These are phyloP conservation scores for Protaetia brevitarsis DNA, from an alignment of 1,140 invertebrate genomes.

Conservation along the genomic window DNA sequence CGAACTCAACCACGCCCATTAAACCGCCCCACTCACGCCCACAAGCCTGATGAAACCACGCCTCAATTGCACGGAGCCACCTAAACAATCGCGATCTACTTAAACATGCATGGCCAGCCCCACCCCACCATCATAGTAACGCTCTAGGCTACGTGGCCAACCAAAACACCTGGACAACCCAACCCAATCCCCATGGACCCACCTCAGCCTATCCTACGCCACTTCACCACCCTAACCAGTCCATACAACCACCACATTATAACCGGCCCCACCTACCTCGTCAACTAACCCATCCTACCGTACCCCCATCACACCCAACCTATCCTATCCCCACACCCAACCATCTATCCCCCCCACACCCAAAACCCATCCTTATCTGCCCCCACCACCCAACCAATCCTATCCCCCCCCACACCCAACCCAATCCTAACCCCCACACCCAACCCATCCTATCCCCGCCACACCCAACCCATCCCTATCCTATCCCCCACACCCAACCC, in stretches of 20 bases:
- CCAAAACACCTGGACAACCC: not conserved
- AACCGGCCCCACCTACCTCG: not conserved
- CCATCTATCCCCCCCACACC: not conserved
- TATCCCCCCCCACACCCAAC: not conserved
- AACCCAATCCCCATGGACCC: not conserved
- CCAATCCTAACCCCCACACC: not conserved
- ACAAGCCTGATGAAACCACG: no score
- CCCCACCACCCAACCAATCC: not conserved
- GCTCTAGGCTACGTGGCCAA: no score
- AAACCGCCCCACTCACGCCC: no score
- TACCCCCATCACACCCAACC: not conserved
- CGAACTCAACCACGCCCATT: no score
- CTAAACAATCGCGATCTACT: no score
- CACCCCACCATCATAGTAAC: no score
- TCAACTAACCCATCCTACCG: not conserved
- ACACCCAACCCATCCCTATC: not conserved
- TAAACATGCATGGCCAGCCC: no score
- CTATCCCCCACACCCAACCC: not conserved
- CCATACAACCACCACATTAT: not conserved
- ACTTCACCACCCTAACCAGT: not conserved
- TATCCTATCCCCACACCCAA: not conserved
- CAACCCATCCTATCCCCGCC: not conserved
- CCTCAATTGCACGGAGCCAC: no score
- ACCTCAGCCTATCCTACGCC: not conserved
- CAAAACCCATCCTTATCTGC: not conserved